phyloP scores from a whole-genome alignment of 1,140 invertebrate genomes.

The honey bee (Apis mellifera) region DNA sequence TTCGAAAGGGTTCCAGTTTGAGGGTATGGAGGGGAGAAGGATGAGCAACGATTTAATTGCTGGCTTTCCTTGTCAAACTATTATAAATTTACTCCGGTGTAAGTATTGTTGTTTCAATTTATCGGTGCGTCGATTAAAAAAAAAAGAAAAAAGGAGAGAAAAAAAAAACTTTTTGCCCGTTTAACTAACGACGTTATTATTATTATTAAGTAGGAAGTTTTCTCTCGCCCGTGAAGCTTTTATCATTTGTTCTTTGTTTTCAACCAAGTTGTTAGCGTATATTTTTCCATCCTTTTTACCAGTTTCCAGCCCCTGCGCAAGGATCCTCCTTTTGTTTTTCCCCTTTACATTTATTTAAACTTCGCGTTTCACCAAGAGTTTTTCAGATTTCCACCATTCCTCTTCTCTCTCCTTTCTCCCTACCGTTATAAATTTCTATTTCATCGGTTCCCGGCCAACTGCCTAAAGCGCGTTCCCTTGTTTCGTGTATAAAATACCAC shows the following conservation, averaged over 20 bases:
- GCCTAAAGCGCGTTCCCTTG: background rate
- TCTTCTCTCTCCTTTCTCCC: too few species aligned
- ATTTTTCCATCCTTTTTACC: background rate
- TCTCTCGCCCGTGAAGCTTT: background rate
- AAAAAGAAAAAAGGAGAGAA: background rate
- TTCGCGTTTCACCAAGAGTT: background rate
- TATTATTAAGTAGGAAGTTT: background rate
- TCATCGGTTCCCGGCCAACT: background rate
- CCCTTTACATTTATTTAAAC: background rate
- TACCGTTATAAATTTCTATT: slow-evolving; percentile 17
- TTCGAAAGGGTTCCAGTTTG: background rate
- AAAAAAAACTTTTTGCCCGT: background rate
- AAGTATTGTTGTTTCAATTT: background rate
- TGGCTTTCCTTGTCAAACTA: too few species aligned
- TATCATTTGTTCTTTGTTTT: slow-evolving; percentile 6
- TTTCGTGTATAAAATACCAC: background rate
- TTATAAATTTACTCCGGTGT: too few species aligned
- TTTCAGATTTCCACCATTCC: slow-evolving; percentile 15
- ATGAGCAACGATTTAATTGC: background rate
- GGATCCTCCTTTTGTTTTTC: background rate
- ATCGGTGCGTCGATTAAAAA: background rate
- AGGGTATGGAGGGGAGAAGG: too few species aligned
- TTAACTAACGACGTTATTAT: slow-evolving; percentile 30
- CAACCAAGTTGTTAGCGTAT: slow-evolving; percentile 6
- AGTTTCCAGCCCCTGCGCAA: background rate